Evolutionary conservation across 2,888 invertebrate genomes (phyloP).

Genomic region (Strigamia transsilvanica): DNA sequence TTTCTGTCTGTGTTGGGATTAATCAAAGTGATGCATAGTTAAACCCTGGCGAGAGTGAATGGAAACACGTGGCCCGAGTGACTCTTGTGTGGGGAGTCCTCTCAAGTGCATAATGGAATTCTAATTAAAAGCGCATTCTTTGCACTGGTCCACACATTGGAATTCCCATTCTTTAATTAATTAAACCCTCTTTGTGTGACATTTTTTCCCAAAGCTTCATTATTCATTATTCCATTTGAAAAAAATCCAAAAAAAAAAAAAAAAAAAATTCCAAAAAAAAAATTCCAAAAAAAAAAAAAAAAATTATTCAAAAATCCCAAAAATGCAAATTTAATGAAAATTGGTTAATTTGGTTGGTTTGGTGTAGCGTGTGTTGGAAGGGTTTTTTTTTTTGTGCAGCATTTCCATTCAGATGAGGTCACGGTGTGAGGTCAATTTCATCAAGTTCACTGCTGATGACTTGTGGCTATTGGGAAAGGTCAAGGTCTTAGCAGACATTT

Average conservation of each 20-base stretch:
- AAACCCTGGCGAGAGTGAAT: not conserved
- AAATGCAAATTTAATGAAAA: too few relatives aligned
- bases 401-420: constrained; percentile 52
- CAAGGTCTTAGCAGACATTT: constrained; percentile 46
- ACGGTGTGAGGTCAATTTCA: constrained; percentile 50
- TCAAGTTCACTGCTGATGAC: constrained; percentile 49
- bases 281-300: too few relatives aligned
- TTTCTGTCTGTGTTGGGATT: not conserved
- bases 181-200: not conserved
- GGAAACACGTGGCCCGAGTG: constrained; percentile 5
- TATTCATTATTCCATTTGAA: not conserved
- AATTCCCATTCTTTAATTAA: constrained; percentile 23
- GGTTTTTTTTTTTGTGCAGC: not conserved
- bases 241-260: not conserved
- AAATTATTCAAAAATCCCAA: too few relatives aligned
- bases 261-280: too few relatives aligned
- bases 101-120: constrained; percentile 9
- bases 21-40: not conserved
- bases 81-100: constrained; percentile 1
- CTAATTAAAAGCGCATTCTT: constrained; percentile 38
- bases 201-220: not conserved
- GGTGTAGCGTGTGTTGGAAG: not conserved
- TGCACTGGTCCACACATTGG: not conserved
- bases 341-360: too few relatives aligned
- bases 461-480: constrained; percentile 43